Percentiles rank a stretch among this genome's conserved stretches.
Evolutionary conservation across 2,888 invertebrate species (phyloP).

Genomic region (Drosophila borborema): DNA sequence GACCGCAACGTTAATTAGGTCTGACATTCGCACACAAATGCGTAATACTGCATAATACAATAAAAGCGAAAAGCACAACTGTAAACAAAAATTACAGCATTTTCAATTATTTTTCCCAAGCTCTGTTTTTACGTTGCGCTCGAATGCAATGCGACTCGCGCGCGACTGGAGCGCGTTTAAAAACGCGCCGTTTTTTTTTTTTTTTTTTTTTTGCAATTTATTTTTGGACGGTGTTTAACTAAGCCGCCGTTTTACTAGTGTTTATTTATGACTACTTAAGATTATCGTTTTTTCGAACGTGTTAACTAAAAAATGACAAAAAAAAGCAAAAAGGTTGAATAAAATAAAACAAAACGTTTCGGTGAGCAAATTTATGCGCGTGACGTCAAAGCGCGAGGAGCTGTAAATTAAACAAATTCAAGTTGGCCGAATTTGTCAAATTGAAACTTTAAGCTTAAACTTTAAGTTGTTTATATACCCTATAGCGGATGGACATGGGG

Average conservation of each 20-base stretch:
- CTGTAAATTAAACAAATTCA: slow-evolving; percentile 69
- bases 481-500: not conserved
- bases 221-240: slow-evolving; percentile 58
- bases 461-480: not conserved
- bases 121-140: slow-evolving; percentile 21
- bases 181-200: slow-evolving; percentile 24
- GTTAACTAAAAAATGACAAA: slow-evolving; percentile 55
- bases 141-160: slow-evolving; percentile 24
- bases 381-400: slow-evolving; percentile 65
- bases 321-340: slow-evolving; percentile 12
- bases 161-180: slow-evolving; percentile 42
- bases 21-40: slow-evolving; percentile 45
- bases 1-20: slow-evolving; percentile 34
- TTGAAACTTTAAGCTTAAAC: slow-evolving; percentile 36
- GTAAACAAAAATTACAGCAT: slow-evolving; percentile 61
- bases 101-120: slow-evolving; percentile 8
- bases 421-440: slow-evolving; percentile 58
- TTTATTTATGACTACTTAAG: slow-evolving; percentile 76
- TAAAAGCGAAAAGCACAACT: slow-evolving; percentile 32
- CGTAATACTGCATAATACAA: slow-evolving; percentile 20
- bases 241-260: slow-evolving; percentile 69
- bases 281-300: slow-evolving; percentile 65
- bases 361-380: slow-evolving; percentile 66
- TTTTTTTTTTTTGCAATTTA: slow-evolving; percentile 11
- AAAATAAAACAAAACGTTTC: slow-evolving; percentile 28